These are phyloP conservation scores for Amphipyra berbera DNA, from an alignment of 2,888 invertebrate species.

Conservation along the genomic window DNA sequence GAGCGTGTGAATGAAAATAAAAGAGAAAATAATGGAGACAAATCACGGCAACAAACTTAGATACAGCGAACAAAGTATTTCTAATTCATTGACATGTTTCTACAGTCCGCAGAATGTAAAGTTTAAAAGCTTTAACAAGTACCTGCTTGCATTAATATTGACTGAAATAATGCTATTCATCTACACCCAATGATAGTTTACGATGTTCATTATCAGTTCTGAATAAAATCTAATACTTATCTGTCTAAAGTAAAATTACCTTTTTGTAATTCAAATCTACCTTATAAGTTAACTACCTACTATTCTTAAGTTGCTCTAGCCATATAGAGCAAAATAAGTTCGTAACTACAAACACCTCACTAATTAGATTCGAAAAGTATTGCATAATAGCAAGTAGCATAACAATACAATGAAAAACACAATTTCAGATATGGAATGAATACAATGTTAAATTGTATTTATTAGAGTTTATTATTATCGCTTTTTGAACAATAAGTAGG, in stretches of 20 bases:
- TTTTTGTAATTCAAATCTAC: too few species aligned
- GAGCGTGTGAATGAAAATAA: constrained; percentile 80
- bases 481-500: constrained; percentile 71
- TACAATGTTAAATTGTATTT: constrained; percentile 60
- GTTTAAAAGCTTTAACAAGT: neutral
- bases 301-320: too few species aligned
- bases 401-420: constrained; percentile 29
- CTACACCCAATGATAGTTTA: too few species aligned
- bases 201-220: too few species aligned
- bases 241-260: too few species aligned
- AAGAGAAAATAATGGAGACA: constrained; percentile 73
- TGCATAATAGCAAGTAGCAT: too few species aligned
- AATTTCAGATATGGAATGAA: constrained; percentile 30
- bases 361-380: too few species aligned
- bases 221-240: too few species aligned
- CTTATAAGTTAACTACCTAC: too few species aligned
- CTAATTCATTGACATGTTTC: constrained; percentile 38
- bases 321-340: neutral
- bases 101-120: constrained; percentile 5
- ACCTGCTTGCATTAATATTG: too few species aligned
- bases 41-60: constrained; percentile 67
- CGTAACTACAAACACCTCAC: neutral
- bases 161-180: too few species aligned
- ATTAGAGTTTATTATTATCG: constrained; percentile 61
- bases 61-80: constrained; percentile 44